A percentile compares a stretch with the other conserved stretches of the same genome.
Evolutionary conservation across 2,113 vertebrate species (phyloP).

Genomic region (Gopherus evgoodei): DNA sequence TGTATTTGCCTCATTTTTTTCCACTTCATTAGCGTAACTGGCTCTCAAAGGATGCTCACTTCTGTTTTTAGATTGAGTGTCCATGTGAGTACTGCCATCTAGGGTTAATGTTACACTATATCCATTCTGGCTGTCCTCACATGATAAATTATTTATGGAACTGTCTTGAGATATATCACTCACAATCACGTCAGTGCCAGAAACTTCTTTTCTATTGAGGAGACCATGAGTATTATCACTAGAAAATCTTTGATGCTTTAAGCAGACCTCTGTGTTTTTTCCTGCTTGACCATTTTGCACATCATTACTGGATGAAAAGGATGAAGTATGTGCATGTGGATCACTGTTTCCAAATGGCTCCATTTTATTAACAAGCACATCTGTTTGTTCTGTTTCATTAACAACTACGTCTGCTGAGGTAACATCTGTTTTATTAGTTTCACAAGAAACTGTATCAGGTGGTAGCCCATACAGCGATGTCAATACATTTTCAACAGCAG

Average conservation of each 20-base stretch:
- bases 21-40: neutral
- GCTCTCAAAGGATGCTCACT: neutral
- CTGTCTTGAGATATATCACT: constrained; percentile 47
- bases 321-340: constrained; percentile 62
- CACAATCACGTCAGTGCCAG: neutral
- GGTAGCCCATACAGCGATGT: constrained; percentile 88
- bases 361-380: constrained; percentile 71
- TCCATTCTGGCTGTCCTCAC: constrained; percentile 76
- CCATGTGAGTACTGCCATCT: constrained; percentile 9
- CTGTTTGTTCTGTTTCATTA: constrained; percentile 75
- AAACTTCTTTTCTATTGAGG: constrained; percentile 53
- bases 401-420: constrained; percentile 71
- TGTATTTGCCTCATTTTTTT: constrained; percentile 3
- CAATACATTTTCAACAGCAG: constrained; percentile 90
- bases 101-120: constrained; percentile 58
- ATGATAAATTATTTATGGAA: constrained; percentile 72
- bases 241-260: constrained; percentile 59
- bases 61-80: neutral
- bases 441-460: constrained; percentile 65
- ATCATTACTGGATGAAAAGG: constrained; percentile 70
- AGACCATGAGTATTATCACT: constrained; percentile 33
- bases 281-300: constrained; percentile 67
- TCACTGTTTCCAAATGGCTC: constrained; percentile 74
- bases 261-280: constrained; percentile 66
- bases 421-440: constrained; percentile 76